Base-by-base conservation (phyloP, 2,888 invertebrate genomes). In the Drosophila kokeensis region DNA sequence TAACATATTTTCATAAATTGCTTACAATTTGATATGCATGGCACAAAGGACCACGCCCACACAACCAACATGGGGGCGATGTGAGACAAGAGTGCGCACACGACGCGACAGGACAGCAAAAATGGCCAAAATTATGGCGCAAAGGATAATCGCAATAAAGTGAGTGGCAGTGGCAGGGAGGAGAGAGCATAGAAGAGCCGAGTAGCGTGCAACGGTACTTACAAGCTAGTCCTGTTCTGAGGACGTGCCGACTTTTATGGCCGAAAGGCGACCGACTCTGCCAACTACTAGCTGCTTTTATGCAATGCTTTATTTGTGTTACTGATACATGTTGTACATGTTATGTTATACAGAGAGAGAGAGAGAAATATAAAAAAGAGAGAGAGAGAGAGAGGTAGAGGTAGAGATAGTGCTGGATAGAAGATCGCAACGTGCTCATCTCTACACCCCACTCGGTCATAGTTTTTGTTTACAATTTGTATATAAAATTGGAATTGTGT, bases 401-500 rank as follows among this genome's bases (percentile, higher is more conserved):
- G 4, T 6, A 45, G 21, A 24, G 45, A 7, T 4, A 2, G 21
- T 4, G 21, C 4, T 27, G 49, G 18, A 18, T 49, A 53, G 48
- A 21, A 52, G 75, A 83, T 79, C 79, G 76, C 73, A 61, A 21
- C 36, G 72, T 84, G 76, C 69, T 38, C 50, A 69, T 59, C 63
- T 71, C 81, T 36, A 38, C n/a, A 27, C 21, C 18, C 24, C 45
- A 24, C 24, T 24, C 8, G 13, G 13, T 42, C 42, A 40, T 11
- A 42, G 15, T 15, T 24, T 8, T 2, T 15, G 45, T 29, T 40
- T 66, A 89, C 72, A 89, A 57, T 59, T 64, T 79, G 54, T 82
- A 85, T 18, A 86, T 79, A 50, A 91, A 76, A 94, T 96, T 97
- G 77, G 96, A 96, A 83, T 95, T 95, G 24, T 96, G 97, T 87